Base-by-base conservation (phyloP, 2,888 invertebrate species). In the Pogonocherus hispidulus region DNA sequence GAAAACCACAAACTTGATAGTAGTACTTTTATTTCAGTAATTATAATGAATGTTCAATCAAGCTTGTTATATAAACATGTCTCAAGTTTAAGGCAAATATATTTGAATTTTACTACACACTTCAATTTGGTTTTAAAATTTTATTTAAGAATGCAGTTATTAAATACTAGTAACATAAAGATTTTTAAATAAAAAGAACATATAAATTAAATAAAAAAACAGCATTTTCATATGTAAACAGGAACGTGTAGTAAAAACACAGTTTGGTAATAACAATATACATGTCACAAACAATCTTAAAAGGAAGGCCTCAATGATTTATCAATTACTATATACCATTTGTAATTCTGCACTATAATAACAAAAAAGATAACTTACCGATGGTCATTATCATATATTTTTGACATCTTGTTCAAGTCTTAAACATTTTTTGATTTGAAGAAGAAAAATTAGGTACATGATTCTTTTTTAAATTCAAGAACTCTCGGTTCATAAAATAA, bases 1-100 rank as follows among this genome's bases (percentile, higher is more conserved):
- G 14, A 41, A 3, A 27, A 27, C 27, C 3, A 3, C n/a, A 41
- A 14, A 41, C 41, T n/a, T 41, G 16, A 41, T 41, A 41, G 55
- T 22, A 52, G 63, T 46, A 63, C 19, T 63, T 63, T 63, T 63
- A 63, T 63, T 63, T 37, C 63, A 63, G 51, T 27, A 54, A 63
- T 47, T 63, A 54, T 63, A 63, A 63, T 63, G 63, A 63, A 63
- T 54, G 63, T 63, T 63, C 63, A 63, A 63, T 54, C 54, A 63
- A 63, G 63, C 63, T 54, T 63, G 63, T 63, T 63, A 63, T 63
- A 59, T 59, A 59, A 59, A 63, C 54, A 62, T 35, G 62, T 62
- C 41, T 35, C 62, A 63, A 55, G 52, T 54, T 63, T 52, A 63
- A 63, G 63, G 63, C 55, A 55, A 47, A 63, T 63, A 35, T 22